Evolutionary conservation across 2,888 invertebrate genomes (phyloP).

Genomic region (Drosophila differens): DNA sequence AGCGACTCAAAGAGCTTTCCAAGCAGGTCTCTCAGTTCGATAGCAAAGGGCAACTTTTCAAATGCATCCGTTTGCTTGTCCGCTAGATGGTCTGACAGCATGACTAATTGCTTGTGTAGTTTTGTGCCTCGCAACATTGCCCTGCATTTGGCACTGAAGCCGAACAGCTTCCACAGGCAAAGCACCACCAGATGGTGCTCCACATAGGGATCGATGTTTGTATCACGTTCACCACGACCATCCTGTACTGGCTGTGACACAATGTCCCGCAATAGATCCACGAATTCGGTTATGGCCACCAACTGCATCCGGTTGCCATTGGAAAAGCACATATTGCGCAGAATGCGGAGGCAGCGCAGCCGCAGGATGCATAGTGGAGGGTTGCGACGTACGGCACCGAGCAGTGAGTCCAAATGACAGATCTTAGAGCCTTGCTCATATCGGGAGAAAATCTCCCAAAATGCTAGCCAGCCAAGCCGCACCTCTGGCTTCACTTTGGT

Average conservation of each 20-base stretch:
- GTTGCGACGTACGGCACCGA: constrained; percentile 68
- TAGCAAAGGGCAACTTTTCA: constrained; percentile 41
- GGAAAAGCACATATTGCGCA: constrained; percentile 84
- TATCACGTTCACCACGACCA: neutral
- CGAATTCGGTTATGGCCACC: constrained; percentile 70
- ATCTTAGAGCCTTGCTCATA: constrained; percentile 78
- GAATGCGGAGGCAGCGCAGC: constrained; percentile 74
- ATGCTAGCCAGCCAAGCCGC: constrained; percentile 78
- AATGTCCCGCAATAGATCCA: constrained; percentile 69
- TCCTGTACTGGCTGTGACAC: constrained; percentile 48
- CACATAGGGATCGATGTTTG: constrained; percentile 52
- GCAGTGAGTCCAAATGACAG: constrained; percentile 75
- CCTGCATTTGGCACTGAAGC: constrained; percentile 81
- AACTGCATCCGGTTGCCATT: constrained; percentile 76
- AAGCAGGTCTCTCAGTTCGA: constrained; percentile 26
- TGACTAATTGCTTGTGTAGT: constrained; percentile 69
- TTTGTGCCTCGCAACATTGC: constrained; percentile 80
- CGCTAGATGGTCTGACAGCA: constrained; percentile 63
- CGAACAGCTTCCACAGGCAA: constrained; percentile 82
- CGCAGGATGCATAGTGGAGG: constrained; percentile 55
- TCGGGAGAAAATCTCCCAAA: constrained; percentile 84
- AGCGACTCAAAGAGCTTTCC: constrained; percentile 33
- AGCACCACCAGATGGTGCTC: constrained; percentile 80
- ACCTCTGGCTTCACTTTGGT: constrained; percentile 74
- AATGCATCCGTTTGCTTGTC: constrained; percentile 33